Evolutionary conservation across 1,140 invertebrate genomes (phyloP), one percentile per base, ranked within the genome.

Genomic region (Zaprionus ornatus): DNA sequence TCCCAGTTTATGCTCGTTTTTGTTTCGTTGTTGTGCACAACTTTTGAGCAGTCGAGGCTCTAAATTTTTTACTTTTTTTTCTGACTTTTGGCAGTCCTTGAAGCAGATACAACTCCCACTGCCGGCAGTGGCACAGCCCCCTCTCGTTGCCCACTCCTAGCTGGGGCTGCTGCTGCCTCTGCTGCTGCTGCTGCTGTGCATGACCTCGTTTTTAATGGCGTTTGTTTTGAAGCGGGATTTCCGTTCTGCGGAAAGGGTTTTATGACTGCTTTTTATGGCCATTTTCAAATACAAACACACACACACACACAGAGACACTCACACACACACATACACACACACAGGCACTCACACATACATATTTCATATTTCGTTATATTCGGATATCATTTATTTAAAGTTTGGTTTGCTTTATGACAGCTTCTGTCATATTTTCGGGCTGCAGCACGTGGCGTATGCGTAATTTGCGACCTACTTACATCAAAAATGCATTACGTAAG

Each of bases 151-250:
- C n/a, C 13, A 6, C 37, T 40, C 37, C 37, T 40, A 40, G 13
- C 13, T 40, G 37, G 15, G 3, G 37, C 60, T 61, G 29, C 17
- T 35, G 7, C 45, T 25, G 3, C 40, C 42, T 17, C 56, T 61
- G 40, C 32, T 23, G 6, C 32, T 57, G 32, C 23, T 32, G 71
- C 68, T 68, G 67, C 75, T 88, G 75, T 63, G 81, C 68, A 76
- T 90, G 85, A 90, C 85, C 85, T 90, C 85, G 76, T 90, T 90
- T 90, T 90, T 90, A 90, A 85, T 90, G 85, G 85, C 85, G 81
- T 90, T 90, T 90, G 85, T 90, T 90, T 90, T 90, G 85, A 90
- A 90, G 79, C 85, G 86, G 85, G 85, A 90, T 90, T 90, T 90
- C 85, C 85, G 85, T 64, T 90, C 67, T 85, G 79, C 81, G 85